These are phyloP conservation scores for Sternotherus odoratus DNA, from an alignment of 2,797 vertebrate species.

Conservation along the genomic window DNA sequence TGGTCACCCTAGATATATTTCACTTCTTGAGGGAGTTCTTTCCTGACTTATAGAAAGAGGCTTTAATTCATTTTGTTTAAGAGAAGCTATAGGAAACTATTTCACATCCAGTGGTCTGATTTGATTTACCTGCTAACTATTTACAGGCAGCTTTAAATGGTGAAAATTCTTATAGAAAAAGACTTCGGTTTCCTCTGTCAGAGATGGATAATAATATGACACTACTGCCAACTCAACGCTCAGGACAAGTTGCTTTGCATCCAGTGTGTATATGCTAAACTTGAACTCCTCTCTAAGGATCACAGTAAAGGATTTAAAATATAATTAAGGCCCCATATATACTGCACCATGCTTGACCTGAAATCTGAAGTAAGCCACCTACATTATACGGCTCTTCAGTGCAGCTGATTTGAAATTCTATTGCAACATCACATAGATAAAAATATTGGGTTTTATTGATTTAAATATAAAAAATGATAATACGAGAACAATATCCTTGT, in stretches of 20 bases:
- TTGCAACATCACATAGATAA: neutral
- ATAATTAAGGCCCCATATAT: neutral
- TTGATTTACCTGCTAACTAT: neutral
- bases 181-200: accelerated
- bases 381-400: neutral
- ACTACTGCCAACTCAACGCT: neutral
- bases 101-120: neutral
- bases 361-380: neutral
- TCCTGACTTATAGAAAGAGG: neutral
- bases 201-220: accelerated
- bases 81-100: neutral
- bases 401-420: accelerated
- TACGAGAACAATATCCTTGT: neutral
- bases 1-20: neutral
- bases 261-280: neutral
- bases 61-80: neutral
- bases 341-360: neutral
- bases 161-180: neutral
- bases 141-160: neutral
- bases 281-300: neutral
- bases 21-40: neutral
- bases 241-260: neutral
- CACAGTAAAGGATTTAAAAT: neutral
- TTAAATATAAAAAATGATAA: neutral
- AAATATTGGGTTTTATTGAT: neutral